A percentile compares a stretch with the other conserved stretches of the same genome.
phyloP scores from a whole-genome alignment of 2,113 vertebrate species.

The Sus scrofa region T2T-Sscrofa CM000824.6:198383001-198383500 shows the following conservation, averaged over 20 bases:
- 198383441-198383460: background rate
- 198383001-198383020: background rate
- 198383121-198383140: background rate
- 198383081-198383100: background rate
- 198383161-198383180: background rate
- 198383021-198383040: background rate
- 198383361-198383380: background rate
- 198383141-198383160: fast-evolving
- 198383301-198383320: background rate
- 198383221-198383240: conserved; percentile 10
- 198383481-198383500: background rate
- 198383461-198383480: background rate
- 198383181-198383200: background rate
- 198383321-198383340: background rate
- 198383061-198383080: background rate
- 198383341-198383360: background rate
- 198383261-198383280: background rate
- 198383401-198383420: background rate
- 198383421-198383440: background rate
- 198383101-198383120: background rate
- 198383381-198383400: background rate
- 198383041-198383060: conserved; percentile 26
- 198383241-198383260: background rate
- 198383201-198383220: conserved; percentile 59
- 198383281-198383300: background rate